phyloP scores from a whole-genome alignment of 2,797 vertebrate species.

The Rhabdophis nuchalis region DNA sequence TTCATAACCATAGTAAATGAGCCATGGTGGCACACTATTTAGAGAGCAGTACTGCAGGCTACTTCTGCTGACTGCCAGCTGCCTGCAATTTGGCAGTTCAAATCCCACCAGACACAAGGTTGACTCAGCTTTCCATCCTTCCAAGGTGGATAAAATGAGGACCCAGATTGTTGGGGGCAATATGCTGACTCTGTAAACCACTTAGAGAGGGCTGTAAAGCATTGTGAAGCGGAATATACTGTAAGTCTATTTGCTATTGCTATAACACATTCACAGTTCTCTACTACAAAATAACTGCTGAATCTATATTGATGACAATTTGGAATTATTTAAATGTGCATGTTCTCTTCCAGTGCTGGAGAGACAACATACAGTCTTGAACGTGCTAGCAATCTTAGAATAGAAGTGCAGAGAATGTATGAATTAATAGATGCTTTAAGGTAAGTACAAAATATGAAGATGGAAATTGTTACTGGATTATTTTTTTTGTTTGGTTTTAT shows the following conservation, averaged over 20 bases:
- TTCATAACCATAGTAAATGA: neutral
- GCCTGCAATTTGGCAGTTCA: no score
- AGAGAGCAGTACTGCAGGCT: no score
- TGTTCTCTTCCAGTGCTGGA: slow-evolving; percentile 79
- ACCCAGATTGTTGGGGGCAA: no score
- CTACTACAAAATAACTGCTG: neutral
- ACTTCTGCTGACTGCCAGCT: no score
- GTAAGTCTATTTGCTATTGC: no score
- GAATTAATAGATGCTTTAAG: slow-evolving; percentile 95
- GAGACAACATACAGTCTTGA: slow-evolving; percentile 90
- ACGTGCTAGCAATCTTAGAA: slow-evolving; percentile 82
- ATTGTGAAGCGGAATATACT: no score
- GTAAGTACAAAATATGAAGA: slow-evolving; percentile 65
- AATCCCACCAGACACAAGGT: no score
- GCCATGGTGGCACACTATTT: no score
- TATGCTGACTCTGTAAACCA: no score
- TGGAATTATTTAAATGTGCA: neutral
- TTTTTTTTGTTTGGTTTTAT: neutral
- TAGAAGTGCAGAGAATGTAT: slow-evolving; percentile 95
- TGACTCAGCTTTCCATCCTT: no score
- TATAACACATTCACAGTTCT: neutral
- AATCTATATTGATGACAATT: neutral
- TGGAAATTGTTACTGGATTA: neutral
- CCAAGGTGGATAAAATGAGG: no score
- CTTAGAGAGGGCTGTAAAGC: no score